Conservation (phyloP, 2,113 vertebrate genomes). For the Oostethus manadensis region DNA sequence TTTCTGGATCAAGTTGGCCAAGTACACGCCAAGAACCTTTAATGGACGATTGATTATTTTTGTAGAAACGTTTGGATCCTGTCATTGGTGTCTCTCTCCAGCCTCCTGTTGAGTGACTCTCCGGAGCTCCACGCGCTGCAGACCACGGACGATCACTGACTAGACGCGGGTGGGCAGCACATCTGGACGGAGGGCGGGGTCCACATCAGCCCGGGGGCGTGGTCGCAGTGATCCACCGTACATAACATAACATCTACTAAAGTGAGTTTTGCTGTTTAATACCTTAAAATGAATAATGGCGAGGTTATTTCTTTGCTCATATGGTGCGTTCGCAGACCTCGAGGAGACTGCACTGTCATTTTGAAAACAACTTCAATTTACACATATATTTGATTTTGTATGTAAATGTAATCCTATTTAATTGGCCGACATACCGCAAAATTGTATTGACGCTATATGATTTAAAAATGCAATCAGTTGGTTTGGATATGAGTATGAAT, state of each 20-base stretch:
- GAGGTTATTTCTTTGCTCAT: background rate
- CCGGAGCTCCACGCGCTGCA: constrained; percentile 33
- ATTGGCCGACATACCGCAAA: no score
- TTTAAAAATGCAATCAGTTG: no score
- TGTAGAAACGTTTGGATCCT: background rate
- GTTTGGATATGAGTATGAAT: no score
- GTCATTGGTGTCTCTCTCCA: constrained; percentile 1
- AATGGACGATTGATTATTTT: background rate
- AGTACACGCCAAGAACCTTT: background rate
- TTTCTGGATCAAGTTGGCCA: background rate
- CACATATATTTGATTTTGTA: background rate
- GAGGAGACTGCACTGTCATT: background rate
- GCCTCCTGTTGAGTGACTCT: constrained; percentile 46
- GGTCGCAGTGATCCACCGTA: background rate
- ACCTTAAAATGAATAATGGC: no score
- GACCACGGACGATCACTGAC: constrained; percentile 37
- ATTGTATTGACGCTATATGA: no score
- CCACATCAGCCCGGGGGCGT: constrained; percentile 9
- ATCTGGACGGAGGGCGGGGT: constrained; percentile 65
- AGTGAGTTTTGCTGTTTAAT: no score
- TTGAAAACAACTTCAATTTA: background rate
- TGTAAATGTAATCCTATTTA: no score
- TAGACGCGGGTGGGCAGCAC: constrained; percentile 39
- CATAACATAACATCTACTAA: no score
- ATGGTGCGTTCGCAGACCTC: background rate